A percentile compares a stretch with the other conserved stretches of the same genome.
Conservation (phyloP, 2,888 invertebrate genomes). For the Aquatica leii region DNA sequence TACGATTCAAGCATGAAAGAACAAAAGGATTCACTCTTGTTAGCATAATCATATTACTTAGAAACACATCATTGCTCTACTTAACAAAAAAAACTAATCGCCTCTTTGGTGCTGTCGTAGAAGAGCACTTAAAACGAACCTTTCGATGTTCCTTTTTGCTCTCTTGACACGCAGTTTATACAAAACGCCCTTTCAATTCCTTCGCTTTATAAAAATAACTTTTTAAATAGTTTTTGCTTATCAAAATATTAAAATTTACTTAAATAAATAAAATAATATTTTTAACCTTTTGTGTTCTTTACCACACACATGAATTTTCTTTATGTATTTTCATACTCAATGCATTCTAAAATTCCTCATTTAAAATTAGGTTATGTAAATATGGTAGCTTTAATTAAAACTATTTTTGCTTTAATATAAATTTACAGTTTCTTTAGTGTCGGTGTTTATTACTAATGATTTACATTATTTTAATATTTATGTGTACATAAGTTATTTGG, state of each 20-base stretch:
- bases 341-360: too few species aligned
- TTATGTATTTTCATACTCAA: too few species aligned
- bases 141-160: slow-evolving; percentile 4
- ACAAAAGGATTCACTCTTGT: slow-evolving; percentile 43
- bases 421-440: too few species aligned
- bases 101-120: slow-evolving; percentile 23
- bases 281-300: too few species aligned
- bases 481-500: too few species aligned
- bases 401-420: too few species aligned
- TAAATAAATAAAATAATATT: slow-evolving; percentile 28
- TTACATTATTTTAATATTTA: too few species aligned
- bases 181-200: slow-evolving; percentile 14
- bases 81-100: slow-evolving; percentile 34
- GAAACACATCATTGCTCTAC: slow-evolving; percentile 34
- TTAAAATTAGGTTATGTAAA: too few species aligned
- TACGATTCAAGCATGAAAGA: slow-evolving; percentile 34
- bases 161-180: slow-evolving; percentile 14
- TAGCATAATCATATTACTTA: slow-evolving; percentile 43
- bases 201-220: slow-evolving; percentile 16
- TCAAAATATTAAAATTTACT: slow-evolving; percentile 18
- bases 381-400: too few species aligned
- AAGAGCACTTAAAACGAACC: slow-evolving; percentile 15
- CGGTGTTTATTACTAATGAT: too few species aligned
- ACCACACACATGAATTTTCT: too few species aligned
- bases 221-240: slow-evolving; percentile 21